Base-by-base conservation (phyloP, 2,113 vertebrate genomes). In the Canis aureus region DNA sequence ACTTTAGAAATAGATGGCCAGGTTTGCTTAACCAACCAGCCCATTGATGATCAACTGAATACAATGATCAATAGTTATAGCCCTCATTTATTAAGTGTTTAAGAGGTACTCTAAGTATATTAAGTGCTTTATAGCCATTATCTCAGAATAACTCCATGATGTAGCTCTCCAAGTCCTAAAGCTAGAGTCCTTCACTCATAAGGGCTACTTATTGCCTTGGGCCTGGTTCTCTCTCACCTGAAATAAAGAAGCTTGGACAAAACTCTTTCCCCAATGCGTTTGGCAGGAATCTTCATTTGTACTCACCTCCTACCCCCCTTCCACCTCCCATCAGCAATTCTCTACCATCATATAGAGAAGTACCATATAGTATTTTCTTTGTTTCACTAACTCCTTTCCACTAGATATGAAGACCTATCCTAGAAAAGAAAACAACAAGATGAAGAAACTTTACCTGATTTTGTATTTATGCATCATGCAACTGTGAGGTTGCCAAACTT, bases 401-500 rank as follows among this genome's bases (percentile, higher is more conserved):
- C 10, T 62, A 86, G 11, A 55, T 57, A 92, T 16, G 74, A 90
- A 35, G n/a, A 88, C 3, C 49, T 32, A 89, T 49, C 66, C 19
- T 55, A 93, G 51, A 84, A 76, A 90, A 73, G 25, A 59, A 60
- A 97, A 1, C 13, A 53, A 66, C n/a, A 67, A 71, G 79, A 92
- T 53, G 35, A 51, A 84, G 15, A 96, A 95, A 96, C 93, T 99
- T 99, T 98, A 99, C 99, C 96, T 99, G 95, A 98, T 99, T 99
- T 99, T 99, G 98, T 99, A 99, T 86, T 99, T 99, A 98, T 99
- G 99, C 99, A 99, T 99, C 99, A 99, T 99, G 98, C 99, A 99
- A 97, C 99, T 99, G 98, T 99, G 99, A 60, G 99, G 99, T 94
- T 99, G 99, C 99, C 99, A 99, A 92, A 99, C 99, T 97, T 99